Evolutionary conservation across 2,888 invertebrate species (phyloP), one percentile per base, ranked within the genome.

Genomic region (Drosophila barbarae): DNA sequence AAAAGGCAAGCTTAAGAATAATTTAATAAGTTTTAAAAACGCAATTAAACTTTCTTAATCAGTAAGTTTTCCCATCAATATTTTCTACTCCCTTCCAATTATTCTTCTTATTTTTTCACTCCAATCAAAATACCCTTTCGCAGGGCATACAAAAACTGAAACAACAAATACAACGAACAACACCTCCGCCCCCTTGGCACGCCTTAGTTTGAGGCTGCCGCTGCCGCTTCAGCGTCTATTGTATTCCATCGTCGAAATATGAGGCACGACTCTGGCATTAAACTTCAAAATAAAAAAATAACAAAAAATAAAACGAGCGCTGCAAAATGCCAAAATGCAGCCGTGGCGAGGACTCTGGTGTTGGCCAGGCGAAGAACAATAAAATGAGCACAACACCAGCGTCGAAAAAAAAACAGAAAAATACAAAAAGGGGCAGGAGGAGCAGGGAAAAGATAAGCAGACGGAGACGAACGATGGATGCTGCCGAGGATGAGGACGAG

Each of bases 241-340:
- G 77, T 68, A 68, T 78, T 78, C 77, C 84, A 84, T 82, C 82
- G 77, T 71, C 84, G 77, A 81, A 81, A 81, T 81, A 81, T 81
- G 81, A 85, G 85, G 81, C 81, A 81, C 81, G 81, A 81, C 81
- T 81, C 85, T 85, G 84, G 84, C 84, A 85, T 81, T 81, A 84
- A 85, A 79, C 79, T 79, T 79, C 76, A 63, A 65, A 63, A 65
- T 63, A 63, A 63, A 63, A 65, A 63, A 60, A 36, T 46, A 42
- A 52, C 35, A 42, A 63, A 63, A 63, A 51, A 64, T 30, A 61
- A 61, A 79, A 79, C 68, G 54, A 64, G 70, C 81, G 85, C 81
- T 84, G 79, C 79, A 85, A 85, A 80, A 85, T 85, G 80, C 80
- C 80, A 79, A 84, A 79, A 79, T 79, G 79, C 83, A 79, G 80